These are phyloP conservation scores for Phodopus roborovskii DNA, from an alignment of 2,113 vertebrate genomes.

Conservation along the genomic window DNA sequence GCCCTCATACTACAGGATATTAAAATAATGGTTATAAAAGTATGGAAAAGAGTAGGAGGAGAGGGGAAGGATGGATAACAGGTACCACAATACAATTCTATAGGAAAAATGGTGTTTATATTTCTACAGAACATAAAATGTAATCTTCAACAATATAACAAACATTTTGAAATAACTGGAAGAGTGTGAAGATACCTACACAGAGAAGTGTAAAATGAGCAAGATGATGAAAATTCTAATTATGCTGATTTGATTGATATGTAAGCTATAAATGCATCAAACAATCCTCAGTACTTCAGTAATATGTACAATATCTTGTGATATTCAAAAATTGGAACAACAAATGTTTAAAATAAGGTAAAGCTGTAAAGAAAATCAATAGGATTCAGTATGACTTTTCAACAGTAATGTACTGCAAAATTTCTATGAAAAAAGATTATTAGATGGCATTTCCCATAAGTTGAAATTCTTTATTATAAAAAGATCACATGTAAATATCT, in stretches of 20 bases:
- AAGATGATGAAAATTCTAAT: not conserved
- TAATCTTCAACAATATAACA: not conserved
- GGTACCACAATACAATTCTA: not conserved
- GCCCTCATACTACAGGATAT: not conserved
- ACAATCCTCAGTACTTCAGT: not conserved
- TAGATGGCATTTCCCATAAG: not conserved
- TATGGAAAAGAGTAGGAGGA: not conserved
- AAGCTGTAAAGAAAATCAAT: not conserved
- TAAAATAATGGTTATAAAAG: not conserved
- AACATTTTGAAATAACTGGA: not conserved
- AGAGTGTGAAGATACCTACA: not conserved
- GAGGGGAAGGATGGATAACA: not conserved
- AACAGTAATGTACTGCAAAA: not conserved
- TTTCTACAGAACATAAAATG: not conserved
- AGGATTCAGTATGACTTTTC: not conserved
- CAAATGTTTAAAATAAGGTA: not conserved
- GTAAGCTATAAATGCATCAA: not conserved
- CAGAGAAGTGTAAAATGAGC: not conserved
- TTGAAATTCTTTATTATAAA: not conserved
- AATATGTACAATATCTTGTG: not conserved
- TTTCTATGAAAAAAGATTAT: not conserved
- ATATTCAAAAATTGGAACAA: not conserved
- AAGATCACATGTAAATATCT: not conserved
- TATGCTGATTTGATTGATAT: not conserved
- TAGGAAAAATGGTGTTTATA: not conserved